Base-by-base conservation (phyloP, 2,797 vertebrate species). In the Rhinoraja longicauda region DNA sequence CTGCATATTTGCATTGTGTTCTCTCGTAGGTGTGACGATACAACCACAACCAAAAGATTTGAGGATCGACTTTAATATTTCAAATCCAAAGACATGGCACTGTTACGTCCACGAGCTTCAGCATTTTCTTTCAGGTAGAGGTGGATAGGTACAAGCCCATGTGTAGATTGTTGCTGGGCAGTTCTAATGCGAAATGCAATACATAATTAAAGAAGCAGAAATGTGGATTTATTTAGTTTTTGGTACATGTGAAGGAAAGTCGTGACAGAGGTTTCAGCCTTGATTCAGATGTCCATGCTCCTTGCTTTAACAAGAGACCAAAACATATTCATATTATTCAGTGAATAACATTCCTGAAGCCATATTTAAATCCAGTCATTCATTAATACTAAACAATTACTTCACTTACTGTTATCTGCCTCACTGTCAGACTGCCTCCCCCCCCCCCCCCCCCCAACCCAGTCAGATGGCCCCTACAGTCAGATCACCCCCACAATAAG, bases 11-110 rank as follows among this genome's bases (percentile, higher is more conserved):
- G 59, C 59, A 19, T 36, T 36, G 81, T 67, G 92, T 81, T 13
- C 73, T 67, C 17, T 0, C 8, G 24, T 93, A 98, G 98, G 98
- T 82, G 98, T 98, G 81, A 98, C 98, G 36, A 95, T 97, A 94
- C 96, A 97, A 94, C 98, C 98, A 0, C 95, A 98, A 8, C 95
- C 97, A 0, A 97, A 97, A 94, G 94, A 95, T 0, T 72, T 98
- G 39, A 96, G 96, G 93, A 97, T 99, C 81, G 94, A 72, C 94
- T 98, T 97, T 95, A 98, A 98, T 0, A 17, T 94, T 26, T 97
- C 97, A 0, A 93, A 97, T 92, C 96, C 96, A 93, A 93, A 93
- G 15, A 97, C 96, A 94, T 97, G 97, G 96, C 95, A 93, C 9
- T 94, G 93, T 93, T 97, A 97, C 94, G 94, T 96, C 64, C 94